phyloP scores from a whole-genome alignment of 2,113 vertebrate species.

The Mustela lutreola region DNA sequence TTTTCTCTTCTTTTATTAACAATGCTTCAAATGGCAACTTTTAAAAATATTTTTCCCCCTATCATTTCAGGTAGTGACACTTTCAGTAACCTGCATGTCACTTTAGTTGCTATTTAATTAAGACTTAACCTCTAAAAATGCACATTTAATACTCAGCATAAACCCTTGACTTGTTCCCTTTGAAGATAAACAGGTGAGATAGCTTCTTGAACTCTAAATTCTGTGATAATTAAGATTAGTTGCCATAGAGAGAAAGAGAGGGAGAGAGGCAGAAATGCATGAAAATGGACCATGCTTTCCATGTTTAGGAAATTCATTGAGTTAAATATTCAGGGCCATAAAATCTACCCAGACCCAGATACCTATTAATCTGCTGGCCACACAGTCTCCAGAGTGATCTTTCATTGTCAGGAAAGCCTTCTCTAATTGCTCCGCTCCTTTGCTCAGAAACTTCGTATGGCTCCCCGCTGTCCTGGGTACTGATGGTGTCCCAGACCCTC shows the following conservation, averaged over 20 bases:
- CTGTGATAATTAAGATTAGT: constrained; percentile 70
- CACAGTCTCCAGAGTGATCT: neutral
- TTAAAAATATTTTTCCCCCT: neutral
- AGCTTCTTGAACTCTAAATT: neutral
- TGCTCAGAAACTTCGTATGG: neutral
- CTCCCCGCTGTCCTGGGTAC: neutral
- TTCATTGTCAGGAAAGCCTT: neutral
- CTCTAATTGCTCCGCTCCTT: neutral
- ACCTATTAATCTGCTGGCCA: constrained; percentile 55
- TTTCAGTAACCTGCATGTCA: constrained; percentile 19
- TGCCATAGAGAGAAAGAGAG: constrained; percentile 78
- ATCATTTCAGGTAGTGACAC: neutral
- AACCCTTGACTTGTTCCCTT: constrained; percentile 45
- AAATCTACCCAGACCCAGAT: constrained; percentile 72
- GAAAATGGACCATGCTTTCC: constrained; percentile 69
- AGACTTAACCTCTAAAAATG: constrained; percentile 62
- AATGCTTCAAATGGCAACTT: neutral
- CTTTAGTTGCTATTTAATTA: constrained; percentile 68
- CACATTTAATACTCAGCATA: constrained; percentile 63
- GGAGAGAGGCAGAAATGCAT: constrained; percentile 40
- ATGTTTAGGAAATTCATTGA: constrained; percentile 67
- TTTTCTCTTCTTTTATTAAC: constrained; percentile 34
- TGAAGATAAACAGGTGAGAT: constrained; percentile 67
- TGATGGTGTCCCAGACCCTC: neutral
- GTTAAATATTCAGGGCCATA: constrained; percentile 67